Evolutionary conservation across 2,888 invertebrate species (phyloP).

Genomic region (Mactromeris polynyma): DNA sequence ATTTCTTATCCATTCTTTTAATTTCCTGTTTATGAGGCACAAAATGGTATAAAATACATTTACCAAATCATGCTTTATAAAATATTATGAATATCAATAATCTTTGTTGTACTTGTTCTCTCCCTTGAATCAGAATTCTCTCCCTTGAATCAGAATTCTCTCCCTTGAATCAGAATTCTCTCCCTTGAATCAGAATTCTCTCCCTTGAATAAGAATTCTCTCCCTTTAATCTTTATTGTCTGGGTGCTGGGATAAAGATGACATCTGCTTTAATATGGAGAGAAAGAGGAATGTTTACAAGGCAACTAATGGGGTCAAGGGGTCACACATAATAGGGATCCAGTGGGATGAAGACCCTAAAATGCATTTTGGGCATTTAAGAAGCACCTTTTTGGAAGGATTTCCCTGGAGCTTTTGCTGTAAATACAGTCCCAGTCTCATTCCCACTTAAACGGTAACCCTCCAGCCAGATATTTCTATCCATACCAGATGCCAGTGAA

Average conservation of each 20-base stretch:
- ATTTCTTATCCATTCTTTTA: not conserved
- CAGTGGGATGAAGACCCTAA: not conserved
- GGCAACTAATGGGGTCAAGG: not conserved
- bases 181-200: not conserved
- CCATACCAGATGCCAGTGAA: no score
- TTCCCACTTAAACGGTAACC: not conserved
- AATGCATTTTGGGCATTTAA: not conserved
- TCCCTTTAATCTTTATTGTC: not conserved
- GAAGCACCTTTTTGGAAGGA: not conserved
- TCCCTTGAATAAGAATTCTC: not conserved
- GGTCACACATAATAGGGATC: no score
- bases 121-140: not conserved
- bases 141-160: no score
- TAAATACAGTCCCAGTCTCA: not conserved
- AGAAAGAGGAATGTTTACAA: not conserved
- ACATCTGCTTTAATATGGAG: not conserved
- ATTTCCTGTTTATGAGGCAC: conserved; percentile 19
- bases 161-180: not conserved
- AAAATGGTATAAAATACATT: conserved; percentile 5
- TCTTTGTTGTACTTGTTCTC: not conserved
- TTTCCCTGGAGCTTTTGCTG: not conserved
- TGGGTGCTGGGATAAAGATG: no score
- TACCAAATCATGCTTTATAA: not conserved
- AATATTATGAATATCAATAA: not conserved
- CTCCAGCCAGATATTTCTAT: no score